phyloP scores from a whole-genome alignment of 1,140 invertebrate genomes.

The Paralvinella palmiformis region DNA sequence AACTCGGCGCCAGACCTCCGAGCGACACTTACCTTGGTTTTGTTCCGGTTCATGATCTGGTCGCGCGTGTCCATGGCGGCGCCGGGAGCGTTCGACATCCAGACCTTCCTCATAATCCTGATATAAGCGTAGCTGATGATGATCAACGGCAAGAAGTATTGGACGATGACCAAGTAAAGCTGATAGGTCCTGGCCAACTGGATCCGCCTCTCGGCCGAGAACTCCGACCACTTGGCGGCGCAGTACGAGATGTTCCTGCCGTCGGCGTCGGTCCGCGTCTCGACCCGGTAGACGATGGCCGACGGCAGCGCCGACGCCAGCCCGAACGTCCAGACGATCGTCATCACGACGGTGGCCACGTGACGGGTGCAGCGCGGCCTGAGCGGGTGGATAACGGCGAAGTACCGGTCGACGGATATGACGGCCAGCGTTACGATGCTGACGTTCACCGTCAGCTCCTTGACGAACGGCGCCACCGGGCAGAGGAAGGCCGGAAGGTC shows the following conservation, averaged over 20 bases:
- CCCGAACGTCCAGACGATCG: slow-evolving; percentile 63
- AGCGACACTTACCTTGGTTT: slow-evolving; percentile 67
- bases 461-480: slow-evolving; percentile 73
- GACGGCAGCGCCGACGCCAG: slow-evolving; percentile 59
- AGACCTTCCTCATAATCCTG: slow-evolving; percentile 67
- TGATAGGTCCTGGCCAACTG: slow-evolving; percentile 7
- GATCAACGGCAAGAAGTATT: slow-evolving; percentile 70
- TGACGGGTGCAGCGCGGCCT: slow-evolving; percentile 62
- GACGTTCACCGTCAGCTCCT: slow-evolving; percentile 66
- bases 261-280: neutral
- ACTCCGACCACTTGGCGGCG: slow-evolving; percentile 10
- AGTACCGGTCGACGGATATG: slow-evolving; percentile 69
- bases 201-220: neutral
- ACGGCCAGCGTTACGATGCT: slow-evolving; percentile 75
- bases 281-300: slow-evolving; percentile 14
- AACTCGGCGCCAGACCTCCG: neutral
- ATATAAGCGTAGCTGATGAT: slow-evolving; percentile 71
- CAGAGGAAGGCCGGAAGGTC: slow-evolving; percentile 78
- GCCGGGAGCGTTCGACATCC: slow-evolving; percentile 69
- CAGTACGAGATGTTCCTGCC: neutral
- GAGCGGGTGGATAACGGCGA: slow-evolving; percentile 72
- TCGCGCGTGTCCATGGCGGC: slow-evolving; percentile 68
- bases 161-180: slow-evolving; percentile 56
- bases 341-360: slow-evolving; percentile 63
- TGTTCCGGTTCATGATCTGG: slow-evolving; percentile 69